These are phyloP conservation scores for Hepsetus odoe DNA, from an alignment of 2,113 vertebrate species.

Conservation along the genomic window DNA sequence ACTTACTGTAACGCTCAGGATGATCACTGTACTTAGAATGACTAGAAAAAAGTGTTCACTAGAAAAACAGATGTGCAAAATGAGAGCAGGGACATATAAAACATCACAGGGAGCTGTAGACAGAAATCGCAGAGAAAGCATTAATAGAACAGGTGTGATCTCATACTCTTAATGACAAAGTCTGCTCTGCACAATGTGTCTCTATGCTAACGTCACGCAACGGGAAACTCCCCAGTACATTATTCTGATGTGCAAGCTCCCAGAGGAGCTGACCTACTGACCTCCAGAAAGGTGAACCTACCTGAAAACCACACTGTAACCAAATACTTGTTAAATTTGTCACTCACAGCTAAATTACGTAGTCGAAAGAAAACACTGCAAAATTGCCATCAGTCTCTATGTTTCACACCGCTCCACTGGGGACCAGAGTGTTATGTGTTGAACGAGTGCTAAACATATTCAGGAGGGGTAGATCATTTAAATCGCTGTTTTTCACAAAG, in stretches of 20 bases:
- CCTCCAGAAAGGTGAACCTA: slow-evolving; percentile 46
- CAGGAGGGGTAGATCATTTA: slow-evolving; percentile 16
- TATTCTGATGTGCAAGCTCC: slow-evolving; percentile 24
- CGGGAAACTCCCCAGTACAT: slow-evolving; percentile 18
- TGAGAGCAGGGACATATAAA: not conserved
- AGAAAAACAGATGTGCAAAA: slow-evolving; percentile 1
- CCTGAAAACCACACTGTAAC: slow-evolving; percentile 46
- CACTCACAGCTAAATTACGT: slow-evolving; percentile 40
- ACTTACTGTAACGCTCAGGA: not conserved
- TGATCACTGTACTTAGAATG: not conserved
- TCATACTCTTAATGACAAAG: not conserved
- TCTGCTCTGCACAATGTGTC: not conserved
- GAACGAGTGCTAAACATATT: not conserved
- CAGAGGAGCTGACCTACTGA: slow-evolving; percentile 35
- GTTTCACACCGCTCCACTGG: not conserved
- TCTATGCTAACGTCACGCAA: not conserved
- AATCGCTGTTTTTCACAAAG: slow-evolving; percentile 16
- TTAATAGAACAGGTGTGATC: slow-evolving; percentile 10
- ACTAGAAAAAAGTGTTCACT: not conserved
- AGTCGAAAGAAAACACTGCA: slow-evolving; percentile 20
- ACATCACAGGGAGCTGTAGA: not conserved
- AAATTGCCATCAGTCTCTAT: not conserved
- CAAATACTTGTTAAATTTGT: slow-evolving; percentile 41
- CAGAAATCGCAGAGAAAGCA: not conserved
- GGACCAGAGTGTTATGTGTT: not conserved